Percentiles rank a stretch among this genome's conserved stretches.
Evolutionary conservation across 2,113 vertebrate species (phyloP).

Genomic region (Gopherus evgoodei): DNA sequence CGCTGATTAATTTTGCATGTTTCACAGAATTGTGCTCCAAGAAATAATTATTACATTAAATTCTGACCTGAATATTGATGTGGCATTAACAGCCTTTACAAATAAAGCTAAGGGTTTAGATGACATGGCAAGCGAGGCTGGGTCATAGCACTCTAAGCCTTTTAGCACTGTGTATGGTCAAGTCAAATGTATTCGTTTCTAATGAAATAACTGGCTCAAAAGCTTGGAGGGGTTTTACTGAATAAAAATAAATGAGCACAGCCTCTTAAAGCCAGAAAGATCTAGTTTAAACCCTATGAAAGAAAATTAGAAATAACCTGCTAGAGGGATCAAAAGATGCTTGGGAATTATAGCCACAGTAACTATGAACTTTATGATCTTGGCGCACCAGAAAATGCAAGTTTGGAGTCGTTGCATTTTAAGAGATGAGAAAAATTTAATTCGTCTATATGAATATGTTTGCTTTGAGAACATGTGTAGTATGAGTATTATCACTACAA

Average conservation of each 20-base stretch:
- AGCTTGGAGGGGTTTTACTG: conserved; percentile 50
- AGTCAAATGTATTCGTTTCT: conserved; percentile 74
- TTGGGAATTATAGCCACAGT: conserved; percentile 55
- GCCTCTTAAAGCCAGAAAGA: conserved; percentile 49
- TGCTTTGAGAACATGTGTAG: not conserved
- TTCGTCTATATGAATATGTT: not conserved
- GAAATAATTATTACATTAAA: conserved; percentile 48
- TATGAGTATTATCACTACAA: not conserved
- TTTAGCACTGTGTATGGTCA: conserved; percentile 57
- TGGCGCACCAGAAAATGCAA: conserved; percentile 31
- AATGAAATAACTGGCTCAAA: conserved; percentile 71
- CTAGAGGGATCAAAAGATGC: conserved; percentile 56
- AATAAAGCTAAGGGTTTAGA: conserved; percentile 60
- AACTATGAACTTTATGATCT: conserved; percentile 49
- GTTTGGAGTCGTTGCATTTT: conserved; percentile 4
- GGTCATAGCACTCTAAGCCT: conserved; percentile 55
- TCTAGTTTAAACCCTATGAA: conserved; percentile 68
- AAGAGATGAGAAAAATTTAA: not conserved
- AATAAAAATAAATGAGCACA: conserved; percentile 69
- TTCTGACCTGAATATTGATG: conserved; percentile 64
- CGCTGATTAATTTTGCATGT: conserved; percentile 52
- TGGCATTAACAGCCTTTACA: conserved; percentile 58
- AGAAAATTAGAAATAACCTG: conserved; percentile 53
- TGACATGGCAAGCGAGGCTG: conserved; percentile 34
- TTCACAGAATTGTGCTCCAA: conserved; percentile 19